A percentile compares a stretch with the other conserved stretches of the same genome.
Evolutionary conservation across 2,888 invertebrate genomes (phyloP).

Genomic region (Eristalinus aeneus): DNA sequence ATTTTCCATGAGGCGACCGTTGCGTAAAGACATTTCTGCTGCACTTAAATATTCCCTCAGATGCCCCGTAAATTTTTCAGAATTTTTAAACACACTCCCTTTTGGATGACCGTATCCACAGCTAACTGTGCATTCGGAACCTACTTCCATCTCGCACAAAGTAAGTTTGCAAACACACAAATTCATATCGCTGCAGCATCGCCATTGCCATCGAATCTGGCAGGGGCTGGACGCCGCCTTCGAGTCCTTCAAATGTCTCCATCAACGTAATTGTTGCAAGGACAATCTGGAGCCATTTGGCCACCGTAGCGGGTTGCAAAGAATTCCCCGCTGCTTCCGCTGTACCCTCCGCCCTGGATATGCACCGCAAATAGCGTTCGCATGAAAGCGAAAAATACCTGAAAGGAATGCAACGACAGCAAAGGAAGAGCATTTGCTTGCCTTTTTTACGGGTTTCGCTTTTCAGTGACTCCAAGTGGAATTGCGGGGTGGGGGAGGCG

Average conservation of each 20-base stretch:
- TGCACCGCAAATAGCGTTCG: background rate
- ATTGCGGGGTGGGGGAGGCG: background rate
- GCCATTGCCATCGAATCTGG: background rate
- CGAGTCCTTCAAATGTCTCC: background rate
- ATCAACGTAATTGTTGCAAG: background rate
- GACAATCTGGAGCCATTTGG: slow-evolving; percentile 5
- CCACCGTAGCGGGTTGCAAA: background rate
- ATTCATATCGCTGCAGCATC: background rate
- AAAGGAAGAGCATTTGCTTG: background rate
- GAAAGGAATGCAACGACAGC: background rate
- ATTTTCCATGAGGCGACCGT: background rate
- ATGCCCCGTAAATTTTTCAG: background rate
- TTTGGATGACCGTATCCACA: background rate
- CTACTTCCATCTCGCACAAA: background rate
- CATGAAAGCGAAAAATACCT: background rate
- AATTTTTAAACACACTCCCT: background rate
- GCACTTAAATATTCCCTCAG: slow-evolving; percentile 1
- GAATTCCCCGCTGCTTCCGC: background rate
- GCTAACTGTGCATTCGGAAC: background rate
- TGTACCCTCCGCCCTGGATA: background rate
- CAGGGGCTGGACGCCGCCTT: background rate
- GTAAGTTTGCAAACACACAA: background rate
- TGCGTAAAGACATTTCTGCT: background rate
- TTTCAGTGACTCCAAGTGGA: background rate
- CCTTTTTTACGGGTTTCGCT: background rate